Base-by-base conservation (phyloP, 2,113 vertebrate genomes). In the Sorex fumeus region DNA sequence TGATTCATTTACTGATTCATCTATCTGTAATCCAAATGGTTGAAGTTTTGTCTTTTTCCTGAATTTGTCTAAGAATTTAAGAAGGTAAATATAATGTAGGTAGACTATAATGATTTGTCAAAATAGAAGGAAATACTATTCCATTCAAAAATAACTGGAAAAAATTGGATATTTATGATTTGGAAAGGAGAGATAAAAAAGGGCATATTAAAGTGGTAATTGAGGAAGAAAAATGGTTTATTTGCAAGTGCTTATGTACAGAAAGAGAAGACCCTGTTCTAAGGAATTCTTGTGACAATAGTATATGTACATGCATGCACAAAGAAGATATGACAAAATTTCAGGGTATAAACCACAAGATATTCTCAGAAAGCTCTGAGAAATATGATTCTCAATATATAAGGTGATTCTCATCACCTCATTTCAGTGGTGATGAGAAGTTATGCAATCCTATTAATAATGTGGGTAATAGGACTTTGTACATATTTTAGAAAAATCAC, bases 1-100 rank as follows among this genome's bases (percentile, higher is more conserved):
- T 69, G 21, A 74, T 32, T 60, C 69, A 86, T 71, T 25, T 36
- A 45, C 25, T 74, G 25, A 86, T 60, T 21, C 16, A 1, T 23
- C 69, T 12, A 23, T 50, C n/a, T 86, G 15, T 45, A 82, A 36
- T 91, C 23, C 21, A 83, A 57, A 47, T 74, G 12, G 11, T 43
- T 53, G n/a, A n/a, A 89, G 66, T 28, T 64, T 60, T 79, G 27
- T 79, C 71, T 1, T 83, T 75, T 1, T 3, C 0, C 13, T 53
- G 27, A 50, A 75, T 2, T 10, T 11, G 15, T 70, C 32, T 83
- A 60, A 89, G 28, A 60, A 32, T 94, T 79, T 89, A 93, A 82
- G 45, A 7, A 30, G 15, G 10, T 1, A 72, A 60, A 2, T 47
- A 2, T 36, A 84, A 47, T 13, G 30, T 15, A 40, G 40, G 28